Evolutionary conservation across 2,113 vertebrate genomes (phyloP).

Genomic region (Leptodactylus fuscus): DNA sequence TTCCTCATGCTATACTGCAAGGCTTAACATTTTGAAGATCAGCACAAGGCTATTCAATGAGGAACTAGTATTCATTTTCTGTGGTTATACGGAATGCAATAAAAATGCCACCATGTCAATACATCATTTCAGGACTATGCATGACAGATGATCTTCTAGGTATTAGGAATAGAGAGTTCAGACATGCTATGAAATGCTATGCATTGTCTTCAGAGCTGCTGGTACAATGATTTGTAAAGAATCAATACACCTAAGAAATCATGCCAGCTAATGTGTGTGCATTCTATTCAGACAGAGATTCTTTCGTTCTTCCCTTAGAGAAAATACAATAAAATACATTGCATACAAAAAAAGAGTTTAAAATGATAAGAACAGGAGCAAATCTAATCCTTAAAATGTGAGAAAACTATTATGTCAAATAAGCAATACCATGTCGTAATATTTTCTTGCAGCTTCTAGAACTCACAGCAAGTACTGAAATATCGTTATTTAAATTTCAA

Average conservation of each 20-base stretch:
- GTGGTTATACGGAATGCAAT: slow-evolving; percentile 55
- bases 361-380: background rate
- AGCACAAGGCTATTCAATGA: slow-evolving; percentile 35
- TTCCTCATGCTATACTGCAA: slow-evolving; percentile 35
- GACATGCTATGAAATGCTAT: slow-evolving; percentile 50
- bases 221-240: slow-evolving; percentile 51
- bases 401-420: background rate
- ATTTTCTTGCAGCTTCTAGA: background rate
- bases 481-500: background rate
- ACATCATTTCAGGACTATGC: slow-evolving; percentile 54
- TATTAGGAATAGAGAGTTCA: slow-evolving; percentile 47
- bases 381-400: background rate
- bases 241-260: slow-evolving; percentile 57
- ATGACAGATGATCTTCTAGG: slow-evolving; percentile 54
- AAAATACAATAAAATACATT: slow-evolving; percentile 37
- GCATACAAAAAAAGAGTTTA: background rate
- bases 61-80: slow-evolving; percentile 46
- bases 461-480: background rate
- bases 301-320: slow-evolving; percentile 26
- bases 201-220: slow-evolving; percentile 55
- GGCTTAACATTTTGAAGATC: slow-evolving; percentile 51
- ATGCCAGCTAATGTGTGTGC: slow-evolving; percentile 48
- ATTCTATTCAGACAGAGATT: slow-evolving; percentile 29
- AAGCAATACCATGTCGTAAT: background rate
- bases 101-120: slow-evolving; percentile 57